Evolutionary conservation across 2,113 vertebrate genomes (phyloP), one percentile per base, ranked within the genome.

Genomic region (Onychorhynchus coronatus): DNA sequence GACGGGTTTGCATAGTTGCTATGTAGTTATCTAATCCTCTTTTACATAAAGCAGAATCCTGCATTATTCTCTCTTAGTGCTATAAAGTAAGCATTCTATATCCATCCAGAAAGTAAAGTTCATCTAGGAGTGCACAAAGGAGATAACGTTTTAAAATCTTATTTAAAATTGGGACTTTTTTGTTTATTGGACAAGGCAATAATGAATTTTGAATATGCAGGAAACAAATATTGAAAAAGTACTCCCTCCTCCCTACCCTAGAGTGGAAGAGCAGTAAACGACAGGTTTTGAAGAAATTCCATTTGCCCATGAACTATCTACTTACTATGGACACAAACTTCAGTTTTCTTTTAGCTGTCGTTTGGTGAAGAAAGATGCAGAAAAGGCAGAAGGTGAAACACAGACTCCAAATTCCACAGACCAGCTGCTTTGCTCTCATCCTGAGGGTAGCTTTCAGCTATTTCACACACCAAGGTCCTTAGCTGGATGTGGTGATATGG

Each of bases 281-380:
- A 68, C 25, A 89, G 12, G 20, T 78, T 91, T 71, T 71, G 33
- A 84, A 84, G 56, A 84, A 74, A 85, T 85, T 78, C 52, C 18
- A 30, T 66, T 90, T 56, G 8, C 17, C 41, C 41, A 4, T 62
- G 18, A 78, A 20, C 25, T 42, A 3, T 15, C 15, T 79, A 98
- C 98, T 98, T 94, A 98, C 98, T 92, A 98, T 0, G 0, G 97
- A 93, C 66, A 97, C 97, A 77, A 98, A 97, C 94, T 97, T 98
- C 56, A 98, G 77, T 89, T 98, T 97, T 78, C 96, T 97, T 74
- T 96, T 97, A 10, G 70, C 96, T 53, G 49, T 94, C 1, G 81
- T 94, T 46, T 47, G 67, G 25, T 92, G 73, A 24, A 84, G 74
- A 47, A 90, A 62, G 93, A 94, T 16, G 61, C 77, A 97, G 39